Conservation (phyloP, 2,113 vertebrate species). For the Sterrhoptilus dennistouni region DNA sequence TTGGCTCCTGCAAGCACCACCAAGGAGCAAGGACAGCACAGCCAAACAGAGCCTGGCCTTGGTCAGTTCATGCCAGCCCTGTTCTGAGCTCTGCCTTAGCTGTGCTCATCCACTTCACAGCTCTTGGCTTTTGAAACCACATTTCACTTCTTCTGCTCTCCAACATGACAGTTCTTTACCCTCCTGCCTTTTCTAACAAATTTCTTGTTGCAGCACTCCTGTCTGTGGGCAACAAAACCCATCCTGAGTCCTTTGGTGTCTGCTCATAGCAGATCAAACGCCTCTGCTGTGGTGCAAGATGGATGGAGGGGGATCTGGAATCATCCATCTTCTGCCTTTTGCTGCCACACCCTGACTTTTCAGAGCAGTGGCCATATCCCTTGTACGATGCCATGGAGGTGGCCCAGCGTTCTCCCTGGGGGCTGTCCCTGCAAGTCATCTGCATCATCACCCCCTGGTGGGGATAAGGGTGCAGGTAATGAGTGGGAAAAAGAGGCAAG, state of each 20-base stretch:
- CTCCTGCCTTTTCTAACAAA: not conserved
- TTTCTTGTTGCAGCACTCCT: not conserved
- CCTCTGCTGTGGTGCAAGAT: rapidly evolving
- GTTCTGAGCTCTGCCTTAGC: not conserved
- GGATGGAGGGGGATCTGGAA: not conserved
- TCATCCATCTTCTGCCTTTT: not conserved
- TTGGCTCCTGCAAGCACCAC: not conserved
- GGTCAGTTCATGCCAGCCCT: rapidly evolving
- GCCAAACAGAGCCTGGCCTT: not conserved
- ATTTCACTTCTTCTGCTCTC: not conserved
- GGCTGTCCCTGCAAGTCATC: not conserved
- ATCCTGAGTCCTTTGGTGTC: not conserved
- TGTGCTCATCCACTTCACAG: not conserved
- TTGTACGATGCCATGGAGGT: not conserved
- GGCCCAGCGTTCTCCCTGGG: not conserved
- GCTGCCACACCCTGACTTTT: not conserved
- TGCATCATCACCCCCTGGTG: not conserved
- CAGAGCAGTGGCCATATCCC: not conserved
- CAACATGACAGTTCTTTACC: not conserved
- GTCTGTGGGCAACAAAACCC: not conserved
- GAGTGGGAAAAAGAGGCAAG: not conserved
- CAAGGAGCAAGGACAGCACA: not conserved
- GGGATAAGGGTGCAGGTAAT: not conserved
- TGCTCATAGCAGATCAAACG: not conserved
- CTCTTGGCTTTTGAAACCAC: not conserved